Conservation (phyloP, 2,113 vertebrate species). For the Thermophis baileyi region DNA sequence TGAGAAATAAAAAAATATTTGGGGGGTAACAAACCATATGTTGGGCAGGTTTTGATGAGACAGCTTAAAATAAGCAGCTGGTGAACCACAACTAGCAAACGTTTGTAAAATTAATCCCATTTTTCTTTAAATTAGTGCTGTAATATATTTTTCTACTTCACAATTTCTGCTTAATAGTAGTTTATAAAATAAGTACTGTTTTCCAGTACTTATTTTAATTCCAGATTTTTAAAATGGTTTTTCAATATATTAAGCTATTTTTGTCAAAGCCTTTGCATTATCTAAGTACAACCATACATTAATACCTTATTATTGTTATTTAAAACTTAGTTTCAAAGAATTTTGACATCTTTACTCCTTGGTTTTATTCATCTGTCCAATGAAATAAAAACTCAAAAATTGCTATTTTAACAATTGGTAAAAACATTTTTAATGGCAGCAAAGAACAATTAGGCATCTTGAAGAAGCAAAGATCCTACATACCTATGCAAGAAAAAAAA, state of each 20-base stretch:
- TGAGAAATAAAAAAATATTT: background rate
- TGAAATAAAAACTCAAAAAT: constrained; percentile 54
- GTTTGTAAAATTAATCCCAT: background rate
- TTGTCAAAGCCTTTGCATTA: constrained; percentile 87
- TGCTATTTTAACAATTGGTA: constrained; percentile 55
- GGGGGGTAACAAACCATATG: background rate
- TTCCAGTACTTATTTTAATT: constrained; percentile 17
- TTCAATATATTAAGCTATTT: constrained; percentile 67
- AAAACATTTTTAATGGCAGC: constrained; percentile 42
- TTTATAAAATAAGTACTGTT: constrained; percentile 33
- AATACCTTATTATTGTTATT: constrained; percentile 37
- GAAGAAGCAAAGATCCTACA: constrained; percentile 36
- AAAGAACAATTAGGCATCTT: constrained; percentile 47
- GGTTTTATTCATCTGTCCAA: constrained; percentile 61
- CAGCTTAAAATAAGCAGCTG: background rate
- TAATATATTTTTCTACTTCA: constrained; percentile 31
- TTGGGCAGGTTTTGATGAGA: background rate
- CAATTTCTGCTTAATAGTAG: constrained; percentile 13
- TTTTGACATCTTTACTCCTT: constrained; percentile 53
- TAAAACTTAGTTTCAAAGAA: constrained; percentile 49
- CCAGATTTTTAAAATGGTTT: background rate
- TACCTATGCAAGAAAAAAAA: constrained; percentile 43
- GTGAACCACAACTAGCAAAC: background rate
- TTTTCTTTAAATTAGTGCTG: background rate
- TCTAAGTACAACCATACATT: constrained; percentile 59